A percentile compares a stretch with the other conserved stretches of the same genome.
phyloP scores from a whole-genome alignment of 1,140 invertebrate species.

The Telenomus remus region DNA sequence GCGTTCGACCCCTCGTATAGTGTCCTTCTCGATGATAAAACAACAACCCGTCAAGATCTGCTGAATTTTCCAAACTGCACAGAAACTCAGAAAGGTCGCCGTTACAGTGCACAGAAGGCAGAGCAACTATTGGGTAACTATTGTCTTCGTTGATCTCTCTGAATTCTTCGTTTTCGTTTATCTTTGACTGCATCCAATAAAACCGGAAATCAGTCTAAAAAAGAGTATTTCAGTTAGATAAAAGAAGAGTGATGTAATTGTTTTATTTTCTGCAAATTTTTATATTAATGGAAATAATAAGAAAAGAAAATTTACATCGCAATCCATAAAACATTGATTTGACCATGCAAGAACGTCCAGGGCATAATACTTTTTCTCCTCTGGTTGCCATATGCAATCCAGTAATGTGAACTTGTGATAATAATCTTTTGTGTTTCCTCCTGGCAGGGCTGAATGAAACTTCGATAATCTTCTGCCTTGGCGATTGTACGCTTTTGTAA shows the following conservation, averaged over 20 bases:
- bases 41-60: slow-evolving; percentile 80
- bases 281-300: slow-evolving; percentile 1
- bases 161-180: slow-evolving; percentile 78
- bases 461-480: slow-evolving; percentile 78
- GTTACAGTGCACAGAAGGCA: slow-evolving; percentile 74
- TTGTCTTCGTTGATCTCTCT: slow-evolving; percentile 70
- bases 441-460: slow-evolving; percentile 84
- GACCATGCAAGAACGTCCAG: slow-evolving; percentile 91
- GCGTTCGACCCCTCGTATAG: slow-evolving; percentile 86
- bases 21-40: slow-evolving; percentile 81
- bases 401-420: slow-evolving; percentile 79
- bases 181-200: slow-evolving; percentile 83
- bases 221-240: neutral
- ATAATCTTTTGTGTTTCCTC: slow-evolving; percentile 76
- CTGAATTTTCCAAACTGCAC: slow-evolving; percentile 60
- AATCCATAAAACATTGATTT: slow-evolving; percentile 83
- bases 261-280: neutral
- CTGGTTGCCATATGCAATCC: slow-evolving; percentile 86
- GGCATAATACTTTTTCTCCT: slow-evolving; percentile 82
- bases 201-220: slow-evolving; percentile 85
- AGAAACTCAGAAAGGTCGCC: slow-evolving; percentile 65
- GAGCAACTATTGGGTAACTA: slow-evolving; percentile 74
- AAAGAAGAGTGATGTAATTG: too few relatives aligned
- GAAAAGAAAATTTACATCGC: slow-evolving; percentile 80
- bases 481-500: slow-evolving; percentile 84